Percentiles rank a stretch among this genome's conserved stretches.
Evolutionary conservation across 2,888 invertebrate species (phyloP).

Genomic region (Neoascia interrupta): DNA sequence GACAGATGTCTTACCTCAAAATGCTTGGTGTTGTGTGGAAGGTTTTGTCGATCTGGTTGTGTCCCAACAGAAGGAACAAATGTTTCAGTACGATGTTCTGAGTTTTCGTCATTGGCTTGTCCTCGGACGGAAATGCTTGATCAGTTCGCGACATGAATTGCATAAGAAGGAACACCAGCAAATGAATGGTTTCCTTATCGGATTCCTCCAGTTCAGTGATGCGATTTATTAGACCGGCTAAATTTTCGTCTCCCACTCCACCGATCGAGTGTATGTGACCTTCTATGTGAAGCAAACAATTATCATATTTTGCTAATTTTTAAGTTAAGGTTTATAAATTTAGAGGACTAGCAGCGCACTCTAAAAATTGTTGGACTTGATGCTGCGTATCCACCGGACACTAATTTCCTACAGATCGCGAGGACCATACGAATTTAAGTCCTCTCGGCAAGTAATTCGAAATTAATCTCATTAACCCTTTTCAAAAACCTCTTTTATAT

Average conservation of each 20-base stretch:
- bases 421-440: too few relatives aligned
- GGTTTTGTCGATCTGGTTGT: constrained; percentile 93
- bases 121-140: constrained; percentile 92
- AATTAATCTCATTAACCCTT: too few relatives aligned
- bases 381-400: too few relatives aligned
- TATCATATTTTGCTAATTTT: background rate
- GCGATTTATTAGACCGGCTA: constrained; percentile 89
- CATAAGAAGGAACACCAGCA: constrained; percentile 96
- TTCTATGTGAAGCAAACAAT: constrained; percentile 78
- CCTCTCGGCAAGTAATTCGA: too few relatives aligned
- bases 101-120: constrained; percentile 88
- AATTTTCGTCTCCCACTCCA: constrained; percentile 90
- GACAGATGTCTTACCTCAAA: constrained; percentile 85
- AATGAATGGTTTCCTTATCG: constrained; percentile 96
- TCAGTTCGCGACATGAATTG: constrained; percentile 94
- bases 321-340: background rate
- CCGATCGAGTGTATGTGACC: constrained; percentile 92
- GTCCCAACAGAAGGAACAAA: constrained; percentile 94
- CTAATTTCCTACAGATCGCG: too few relatives aligned
- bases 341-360: background rate
- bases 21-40: constrained; percentile 94
- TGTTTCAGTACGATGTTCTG: constrained; percentile 95
- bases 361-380: background rate
- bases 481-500: too few relatives aligned
- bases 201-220: constrained; percentile 96